phyloP scores from a whole-genome alignment of 2,888 invertebrate species.

The Nyleta sp. region DNA sequence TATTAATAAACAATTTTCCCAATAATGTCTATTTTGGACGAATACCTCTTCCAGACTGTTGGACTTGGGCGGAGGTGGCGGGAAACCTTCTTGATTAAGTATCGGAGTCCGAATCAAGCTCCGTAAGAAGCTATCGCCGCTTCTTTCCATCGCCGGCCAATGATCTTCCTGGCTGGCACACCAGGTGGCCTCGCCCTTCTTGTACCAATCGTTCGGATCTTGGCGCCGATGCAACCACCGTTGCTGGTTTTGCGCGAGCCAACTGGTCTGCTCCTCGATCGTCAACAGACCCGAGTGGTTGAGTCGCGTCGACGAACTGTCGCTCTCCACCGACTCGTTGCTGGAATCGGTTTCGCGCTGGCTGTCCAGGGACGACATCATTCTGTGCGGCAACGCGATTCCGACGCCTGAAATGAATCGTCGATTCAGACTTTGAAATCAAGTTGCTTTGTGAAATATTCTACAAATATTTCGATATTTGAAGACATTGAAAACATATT shows the following conservation, averaged over 20 bases:
- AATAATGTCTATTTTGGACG: no score
- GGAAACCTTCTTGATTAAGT: slow-evolving; percentile 62
- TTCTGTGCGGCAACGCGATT: slow-evolving; percentile 73
- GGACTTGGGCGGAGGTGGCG: slow-evolving; percentile 81
- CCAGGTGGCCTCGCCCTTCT: slow-evolving; percentile 73
- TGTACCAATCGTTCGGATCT: slow-evolving; percentile 68
- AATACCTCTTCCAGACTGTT: slow-evolving; percentile 83
- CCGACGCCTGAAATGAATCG: slow-evolving; percentile 74
- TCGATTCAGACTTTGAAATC: no score
- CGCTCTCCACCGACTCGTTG: slow-evolving; percentile 77
- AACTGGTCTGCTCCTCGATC: slow-evolving; percentile 70
- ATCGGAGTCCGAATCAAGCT: slow-evolving; percentile 72
- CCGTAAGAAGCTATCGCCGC: slow-evolving; percentile 72
- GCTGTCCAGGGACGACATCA: slow-evolving; percentile 68
- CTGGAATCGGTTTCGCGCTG: slow-evolving; percentile 77
- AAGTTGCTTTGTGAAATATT: no score
- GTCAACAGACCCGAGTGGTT: slow-evolving; percentile 67
- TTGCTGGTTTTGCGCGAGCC: slow-evolving; percentile 53
- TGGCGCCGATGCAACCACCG: slow-evolving; percentile 69
- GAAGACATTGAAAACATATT: no score
- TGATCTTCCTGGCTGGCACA: slow-evolving; percentile 69
- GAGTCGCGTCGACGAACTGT: slow-evolving; percentile 59
- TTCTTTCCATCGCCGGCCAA: slow-evolving; percentile 73
- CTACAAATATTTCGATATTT: no score
- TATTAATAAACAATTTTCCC: slow-evolving; percentile 12